phyloP scores from a whole-genome alignment of 2,888 invertebrate genomes.

The Parthenolecanium corni region DNA sequence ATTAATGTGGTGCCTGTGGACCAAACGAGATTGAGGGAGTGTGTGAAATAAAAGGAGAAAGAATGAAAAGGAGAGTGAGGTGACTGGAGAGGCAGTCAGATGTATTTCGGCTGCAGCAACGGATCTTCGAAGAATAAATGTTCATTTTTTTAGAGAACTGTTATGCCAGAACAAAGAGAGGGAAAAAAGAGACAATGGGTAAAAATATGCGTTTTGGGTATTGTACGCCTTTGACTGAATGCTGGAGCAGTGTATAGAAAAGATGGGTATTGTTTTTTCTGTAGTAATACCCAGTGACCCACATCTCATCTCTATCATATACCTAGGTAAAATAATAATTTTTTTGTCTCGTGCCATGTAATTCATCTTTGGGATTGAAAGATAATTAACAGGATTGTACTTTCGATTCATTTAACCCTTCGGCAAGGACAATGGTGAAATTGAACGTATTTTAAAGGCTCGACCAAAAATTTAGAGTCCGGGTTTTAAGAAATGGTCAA shows the following conservation, averaged over 20 bases:
- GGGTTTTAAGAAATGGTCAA: too few relatives aligned
- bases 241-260: too few relatives aligned
- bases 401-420: too few relatives aligned
- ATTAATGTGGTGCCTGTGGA: too few relatives aligned
- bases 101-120: neutral
- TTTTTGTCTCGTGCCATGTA: too few relatives aligned
- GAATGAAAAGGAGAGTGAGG: neutral
- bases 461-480: too few relatives aligned
- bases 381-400: too few relatives aligned
- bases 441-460: too few relatives aligned
- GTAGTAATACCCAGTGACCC: conserved; percentile 15
- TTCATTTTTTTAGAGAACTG: neutral
- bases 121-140: neutral
- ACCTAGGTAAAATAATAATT: neutral
- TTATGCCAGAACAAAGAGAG: neutral
- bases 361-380: too few relatives aligned
- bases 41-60: neutral
- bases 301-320: neutral
- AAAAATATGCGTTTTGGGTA: too few relatives aligned
- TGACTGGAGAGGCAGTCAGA: neutral
- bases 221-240: too few relatives aligned
- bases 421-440: too few relatives aligned
- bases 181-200: neutral
- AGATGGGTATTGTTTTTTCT: conserved; percentile 5
- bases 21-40: neutral